Percentiles rank a stretch among this genome's conserved stretches.
Evolutionary conservation across 2,797 vertebrate species (phyloP).

Genomic region (Leptoclinus maculatus): DNA sequence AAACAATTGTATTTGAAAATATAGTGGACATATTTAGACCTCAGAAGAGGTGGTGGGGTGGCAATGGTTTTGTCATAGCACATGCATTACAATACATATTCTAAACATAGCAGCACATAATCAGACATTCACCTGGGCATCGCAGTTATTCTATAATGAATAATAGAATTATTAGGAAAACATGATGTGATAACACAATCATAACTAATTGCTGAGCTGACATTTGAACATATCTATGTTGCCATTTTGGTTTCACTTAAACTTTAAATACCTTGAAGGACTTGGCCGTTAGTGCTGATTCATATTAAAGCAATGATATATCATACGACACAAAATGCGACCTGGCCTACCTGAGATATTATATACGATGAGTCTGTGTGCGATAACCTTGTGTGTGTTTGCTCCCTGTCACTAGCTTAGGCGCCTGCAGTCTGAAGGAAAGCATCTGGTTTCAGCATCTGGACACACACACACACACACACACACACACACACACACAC

Average conservation of each 20-base stretch:
- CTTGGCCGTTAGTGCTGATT: slow-evolving; percentile 27
- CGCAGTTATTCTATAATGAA: neutral
- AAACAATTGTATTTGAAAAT: neutral
- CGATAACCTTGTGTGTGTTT: slow-evolving; percentile 69
- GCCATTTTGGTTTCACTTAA: slow-evolving; percentile 38
- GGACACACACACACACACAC: slow-evolving; percentile 52
- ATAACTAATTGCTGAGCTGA: slow-evolving; percentile 18
- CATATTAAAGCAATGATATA: slow-evolving; percentile 20
- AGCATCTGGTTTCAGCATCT: slow-evolving; percentile 80
- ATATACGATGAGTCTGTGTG: slow-evolving; percentile 28
- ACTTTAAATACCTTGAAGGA: slow-evolving; percentile 31
- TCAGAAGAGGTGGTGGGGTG: neutral
- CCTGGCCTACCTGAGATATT: slow-evolving; percentile 38
- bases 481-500: slow-evolving; percentile 24
- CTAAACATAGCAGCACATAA: neutral
- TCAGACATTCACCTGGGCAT: neutral
- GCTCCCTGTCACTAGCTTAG: slow-evolving; percentile 76
- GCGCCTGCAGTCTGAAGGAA: slow-evolving; percentile 78
- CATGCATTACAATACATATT: neutral
- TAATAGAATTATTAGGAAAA: slow-evolving; percentile 1
- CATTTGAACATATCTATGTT: neutral
- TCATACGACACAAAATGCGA: slow-evolving; percentile 23
- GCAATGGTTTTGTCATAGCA: neutral
- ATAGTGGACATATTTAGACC: neutral
- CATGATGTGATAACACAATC: slow-evolving; percentile 9